Percentiles rank a stretch among this genome's conserved stretches.
These are phyloP conservation scores for Hipparchia sbordonii DNA, from an alignment of 2,888 invertebrate species.

Conservation along the genomic window DNA sequence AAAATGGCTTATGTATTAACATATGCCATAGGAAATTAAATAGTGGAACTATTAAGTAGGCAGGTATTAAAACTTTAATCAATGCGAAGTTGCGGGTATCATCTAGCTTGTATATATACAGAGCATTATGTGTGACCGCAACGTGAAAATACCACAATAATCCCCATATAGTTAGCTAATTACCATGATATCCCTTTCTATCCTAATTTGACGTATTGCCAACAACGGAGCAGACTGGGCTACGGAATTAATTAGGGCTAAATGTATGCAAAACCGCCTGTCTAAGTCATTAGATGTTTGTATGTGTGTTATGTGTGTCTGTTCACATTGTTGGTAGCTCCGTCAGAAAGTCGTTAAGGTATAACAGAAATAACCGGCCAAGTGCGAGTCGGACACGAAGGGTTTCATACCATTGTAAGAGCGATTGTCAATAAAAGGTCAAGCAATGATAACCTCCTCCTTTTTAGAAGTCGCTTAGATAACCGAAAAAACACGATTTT, in stretches of 20 bases:
- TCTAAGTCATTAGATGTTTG: slow-evolving; percentile 1
- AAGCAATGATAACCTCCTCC: no score
- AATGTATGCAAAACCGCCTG: slow-evolving; percentile 22
- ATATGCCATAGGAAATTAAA: no score
- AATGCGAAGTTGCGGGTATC: no score
- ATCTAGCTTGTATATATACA: background rate
- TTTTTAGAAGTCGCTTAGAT: no score
- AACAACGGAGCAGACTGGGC: slow-evolving; percentile 24
- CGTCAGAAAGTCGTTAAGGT: background rate
- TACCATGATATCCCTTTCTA: slow-evolving; percentile 24
- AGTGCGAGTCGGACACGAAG: no score
- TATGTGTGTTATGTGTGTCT: background rate
- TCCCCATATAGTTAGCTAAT: slow-evolving; percentile 2
- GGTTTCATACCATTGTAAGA: no score
- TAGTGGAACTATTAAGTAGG: no score
- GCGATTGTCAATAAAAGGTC: no score
- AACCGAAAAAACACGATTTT: no score
- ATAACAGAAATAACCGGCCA: no score
- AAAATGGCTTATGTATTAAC: no score
- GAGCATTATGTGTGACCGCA: background rate
- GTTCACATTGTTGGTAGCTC: background rate
- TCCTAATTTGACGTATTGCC: slow-evolving; percentile 31
- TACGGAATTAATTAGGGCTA: slow-evolving; percentile 32
- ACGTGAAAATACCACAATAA: background rate
- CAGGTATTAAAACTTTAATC: no score